Conservation (phyloP, 2,113 vertebrate genomes). For the Rhinoderma darwinii region DNA sequence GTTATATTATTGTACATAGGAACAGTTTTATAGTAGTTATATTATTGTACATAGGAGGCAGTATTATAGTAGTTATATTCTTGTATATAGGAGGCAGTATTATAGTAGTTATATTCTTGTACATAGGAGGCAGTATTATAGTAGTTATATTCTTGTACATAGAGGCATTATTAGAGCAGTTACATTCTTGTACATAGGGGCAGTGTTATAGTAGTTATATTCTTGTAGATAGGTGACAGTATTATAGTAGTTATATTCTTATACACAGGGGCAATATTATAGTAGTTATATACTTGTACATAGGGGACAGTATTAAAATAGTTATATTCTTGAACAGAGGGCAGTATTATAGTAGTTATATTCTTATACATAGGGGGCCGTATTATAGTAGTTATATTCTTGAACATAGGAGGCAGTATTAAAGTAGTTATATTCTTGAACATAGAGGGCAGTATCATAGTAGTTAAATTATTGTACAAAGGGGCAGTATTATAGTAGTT, state of each 20-base stretch:
- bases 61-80: slow-evolving; percentile 7
- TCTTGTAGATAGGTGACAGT: background rate
- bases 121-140: slow-evolving; percentile 6
- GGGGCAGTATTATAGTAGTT: too few relatives aligned
- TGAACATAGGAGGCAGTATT: too few relatives aligned
- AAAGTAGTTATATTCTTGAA: too few relatives aligned
- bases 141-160: background rate
- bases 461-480: too few relatives aligned
- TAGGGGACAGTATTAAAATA: background rate
- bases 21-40: background rate
- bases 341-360: slow-evolving; percentile 9
- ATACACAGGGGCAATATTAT: background rate
- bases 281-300: slow-evolving; percentile 4
- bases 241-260: background rate
- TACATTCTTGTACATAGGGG: background rate
- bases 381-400: too few relatives aligned
- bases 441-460: too few relatives aligned
- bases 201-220: slow-evolving; percentile 9
- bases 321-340: slow-evolving; percentile 4
- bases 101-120: slow-evolving; percentile 3
- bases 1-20: background rate
- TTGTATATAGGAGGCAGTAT: background rate
- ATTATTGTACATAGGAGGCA: background rate
- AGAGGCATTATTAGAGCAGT: background rate
- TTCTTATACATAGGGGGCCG: background rate